Evolutionary conservation across 1,140 invertebrate species (phyloP).

Genomic region (Elysia chlorotica): DNA sequence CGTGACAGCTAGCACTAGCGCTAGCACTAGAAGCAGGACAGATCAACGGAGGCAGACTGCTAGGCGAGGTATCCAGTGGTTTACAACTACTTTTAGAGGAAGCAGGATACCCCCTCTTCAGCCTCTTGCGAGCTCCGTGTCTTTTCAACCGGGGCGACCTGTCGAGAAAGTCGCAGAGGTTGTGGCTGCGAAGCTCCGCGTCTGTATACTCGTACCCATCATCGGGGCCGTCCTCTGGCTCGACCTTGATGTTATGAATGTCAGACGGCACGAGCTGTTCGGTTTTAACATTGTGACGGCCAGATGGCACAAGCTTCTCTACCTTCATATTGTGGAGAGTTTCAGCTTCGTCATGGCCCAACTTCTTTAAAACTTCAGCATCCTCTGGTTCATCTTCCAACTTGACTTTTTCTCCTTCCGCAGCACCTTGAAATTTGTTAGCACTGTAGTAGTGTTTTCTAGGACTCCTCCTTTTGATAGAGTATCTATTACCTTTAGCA

Average conservation of each 20-base stretch:
- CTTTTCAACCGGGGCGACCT: conserved; percentile 14
- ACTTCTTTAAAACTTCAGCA: not conserved
- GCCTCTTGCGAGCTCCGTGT: not conserved
- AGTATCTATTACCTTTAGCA: not conserved
- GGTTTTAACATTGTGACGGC: not conserved
- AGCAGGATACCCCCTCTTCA: not conserved
- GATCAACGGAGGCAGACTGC: conserved; percentile 12
- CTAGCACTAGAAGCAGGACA: not conserved
- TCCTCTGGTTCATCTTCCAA: not conserved
- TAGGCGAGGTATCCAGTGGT: not conserved
- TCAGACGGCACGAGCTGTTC: not conserved
- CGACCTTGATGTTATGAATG: not conserved
- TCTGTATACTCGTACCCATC: conserved; percentile 19
- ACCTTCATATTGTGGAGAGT: not conserved
- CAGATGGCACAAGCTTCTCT: not conserved
- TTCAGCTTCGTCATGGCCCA: not conserved
- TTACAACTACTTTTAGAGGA: not conserved
- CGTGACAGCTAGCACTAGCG: not conserved
- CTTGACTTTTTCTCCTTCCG: not conserved
- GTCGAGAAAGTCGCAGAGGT: conserved; percentile 17
- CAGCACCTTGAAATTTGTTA: not conserved
- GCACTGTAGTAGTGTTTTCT: too few species aligned
- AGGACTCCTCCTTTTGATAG: not conserved
- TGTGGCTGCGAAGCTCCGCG: conserved; percentile 18
- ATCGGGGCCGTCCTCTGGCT: not conserved